Conservation (phyloP, 2,888 invertebrate genomes). For the Eilema sororculum region DNA sequence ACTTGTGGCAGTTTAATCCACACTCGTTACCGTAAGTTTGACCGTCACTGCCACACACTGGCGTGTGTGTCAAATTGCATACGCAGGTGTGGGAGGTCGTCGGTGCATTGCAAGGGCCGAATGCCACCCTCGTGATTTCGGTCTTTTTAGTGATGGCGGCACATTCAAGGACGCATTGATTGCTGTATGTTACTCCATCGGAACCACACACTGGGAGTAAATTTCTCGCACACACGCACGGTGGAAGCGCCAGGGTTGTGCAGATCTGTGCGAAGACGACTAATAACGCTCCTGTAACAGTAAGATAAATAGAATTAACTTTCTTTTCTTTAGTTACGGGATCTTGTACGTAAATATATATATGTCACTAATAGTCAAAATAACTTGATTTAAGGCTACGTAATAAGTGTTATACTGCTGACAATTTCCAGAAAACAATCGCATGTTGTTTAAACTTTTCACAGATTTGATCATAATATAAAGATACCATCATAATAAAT, state of each 20-base stretch:
- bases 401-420: too few relatives aligned
- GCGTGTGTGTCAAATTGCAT: neutral
- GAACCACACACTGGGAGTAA: conserved; percentile 16
- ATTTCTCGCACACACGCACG: conserved; percentile 11
- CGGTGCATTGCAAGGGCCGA: neutral
- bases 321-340: neutral
- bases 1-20: conserved; percentile 11
- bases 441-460: too few relatives aligned
- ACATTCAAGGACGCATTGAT: conserved; percentile 10
- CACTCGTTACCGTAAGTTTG: conserved; percentile 19
- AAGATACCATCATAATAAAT: too few relatives aligned
- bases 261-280: conserved; percentile 12
- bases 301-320: neutral
- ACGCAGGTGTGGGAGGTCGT: neutral
- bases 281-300: conserved; percentile 15
- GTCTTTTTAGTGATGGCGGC: neutral
- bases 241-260: neutral
- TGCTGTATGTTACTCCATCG: conserved; percentile 17
- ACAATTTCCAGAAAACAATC: too few relatives aligned
- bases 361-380: too few relatives aligned
- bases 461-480: too few relatives aligned
- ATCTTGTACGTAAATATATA: neutral
- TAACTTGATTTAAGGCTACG: too few relatives aligned
- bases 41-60: conserved; percentile 20
- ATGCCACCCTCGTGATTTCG: neutral